Evolutionary conservation across 1,140 invertebrate genomes (phyloP).

Genomic region (Amyelois transitella): DNA sequence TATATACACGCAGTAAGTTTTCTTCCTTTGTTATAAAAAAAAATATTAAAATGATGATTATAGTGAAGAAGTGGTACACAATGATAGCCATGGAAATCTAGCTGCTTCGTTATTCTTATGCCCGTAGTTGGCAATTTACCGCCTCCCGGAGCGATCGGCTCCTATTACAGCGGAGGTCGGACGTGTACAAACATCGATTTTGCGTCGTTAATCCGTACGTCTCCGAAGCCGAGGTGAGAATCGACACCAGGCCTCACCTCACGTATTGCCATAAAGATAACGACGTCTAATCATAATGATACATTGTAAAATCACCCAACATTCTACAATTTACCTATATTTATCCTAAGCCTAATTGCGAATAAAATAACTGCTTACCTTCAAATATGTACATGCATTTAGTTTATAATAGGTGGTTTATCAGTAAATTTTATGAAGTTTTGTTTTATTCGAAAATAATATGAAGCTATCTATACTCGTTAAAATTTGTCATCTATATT

Average conservation of each 20-base stretch:
- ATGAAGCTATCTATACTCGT: too few species aligned
- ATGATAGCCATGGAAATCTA: slow-evolving; percentile 19
- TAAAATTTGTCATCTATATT: too few species aligned
- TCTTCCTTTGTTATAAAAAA: too few species aligned
- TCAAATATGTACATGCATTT: neutral
- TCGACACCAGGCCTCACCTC: slow-evolving; percentile 46
- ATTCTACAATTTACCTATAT: slow-evolving; percentile 14
- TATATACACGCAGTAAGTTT: too few species aligned
- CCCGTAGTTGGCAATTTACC: slow-evolving; percentile 59
- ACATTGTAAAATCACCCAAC: slow-evolving; percentile 20
- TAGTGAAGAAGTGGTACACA: neutral
- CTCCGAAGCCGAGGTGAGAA: slow-evolving; percentile 49
- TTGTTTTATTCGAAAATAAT: too few species aligned
- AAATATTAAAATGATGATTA: too few species aligned
- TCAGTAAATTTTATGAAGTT: neutral
- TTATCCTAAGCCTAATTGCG: slow-evolving; percentile 4
- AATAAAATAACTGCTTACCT: neutral
- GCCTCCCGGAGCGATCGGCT: slow-evolving; percentile 56
- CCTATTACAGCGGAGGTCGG: slow-evolving; percentile 67
- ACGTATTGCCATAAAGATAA: slow-evolving; percentile 52
- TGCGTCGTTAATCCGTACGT: slow-evolving; percentile 59
- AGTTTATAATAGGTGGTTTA: neutral
- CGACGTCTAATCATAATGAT: slow-evolving; percentile 55
- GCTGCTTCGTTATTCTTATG: slow-evolving; percentile 59
- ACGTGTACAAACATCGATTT: slow-evolving; percentile 72